A percentile compares a stretch with the other conserved stretches of the same genome.
Conservation (phyloP, 2,113 vertebrate species). For the Myrmophylax atrothorax region DNA sequence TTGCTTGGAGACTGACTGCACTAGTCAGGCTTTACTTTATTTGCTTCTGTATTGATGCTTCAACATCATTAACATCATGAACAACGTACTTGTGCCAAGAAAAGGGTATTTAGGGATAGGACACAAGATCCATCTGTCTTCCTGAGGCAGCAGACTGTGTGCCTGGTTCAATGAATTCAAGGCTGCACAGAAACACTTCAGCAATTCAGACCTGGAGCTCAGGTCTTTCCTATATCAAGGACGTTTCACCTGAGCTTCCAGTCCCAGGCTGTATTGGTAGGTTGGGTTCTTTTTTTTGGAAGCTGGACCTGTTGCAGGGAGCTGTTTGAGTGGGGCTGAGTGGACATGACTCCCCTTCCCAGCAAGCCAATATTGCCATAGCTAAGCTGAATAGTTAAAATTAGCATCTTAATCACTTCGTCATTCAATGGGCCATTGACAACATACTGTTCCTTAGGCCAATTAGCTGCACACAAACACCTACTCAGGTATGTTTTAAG, state of each 20-base stretch:
- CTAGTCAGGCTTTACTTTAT: background rate
- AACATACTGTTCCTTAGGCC: background rate
- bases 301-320: background rate
- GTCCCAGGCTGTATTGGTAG: background rate
- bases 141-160: background rate
- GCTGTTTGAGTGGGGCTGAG: background rate
- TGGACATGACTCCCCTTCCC: background rate
- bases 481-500: background rate
- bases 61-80: background rate
- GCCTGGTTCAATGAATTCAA: accelerated
- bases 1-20: background rate
- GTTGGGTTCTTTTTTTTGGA: background rate
- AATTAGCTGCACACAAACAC: constrained; percentile 13
- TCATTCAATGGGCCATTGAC: background rate
- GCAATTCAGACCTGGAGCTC: background rate
- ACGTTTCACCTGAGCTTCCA: background rate
- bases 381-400: background rate
- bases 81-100: background rate
- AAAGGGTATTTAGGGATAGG: background rate
- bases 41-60: background rate
- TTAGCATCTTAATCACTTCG: background rate
- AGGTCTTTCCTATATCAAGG: accelerated
- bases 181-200: background rate
- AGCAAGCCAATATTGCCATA: background rate
- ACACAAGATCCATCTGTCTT: background rate